Conservation (phyloP, 2,797 vertebrate species). For the Alosa sapidissima region DNA sequence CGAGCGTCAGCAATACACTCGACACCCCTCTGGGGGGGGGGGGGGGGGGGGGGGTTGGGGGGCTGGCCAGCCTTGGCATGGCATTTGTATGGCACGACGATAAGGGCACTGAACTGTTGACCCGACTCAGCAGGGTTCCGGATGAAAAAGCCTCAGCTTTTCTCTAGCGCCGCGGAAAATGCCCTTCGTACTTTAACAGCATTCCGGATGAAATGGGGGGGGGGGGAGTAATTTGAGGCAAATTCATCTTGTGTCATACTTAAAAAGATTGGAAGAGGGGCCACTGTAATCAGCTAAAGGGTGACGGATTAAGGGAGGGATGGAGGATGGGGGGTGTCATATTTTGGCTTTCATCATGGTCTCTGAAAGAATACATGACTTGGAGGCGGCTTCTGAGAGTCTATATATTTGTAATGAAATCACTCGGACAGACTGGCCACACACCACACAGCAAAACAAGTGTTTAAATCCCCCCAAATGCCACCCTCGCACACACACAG, state of each 20-base stretch:
- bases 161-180: not conserved
- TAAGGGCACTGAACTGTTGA: constrained; percentile 35
- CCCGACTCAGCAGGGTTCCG: constrained; percentile 17
- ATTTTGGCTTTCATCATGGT: constrained; percentile 42
- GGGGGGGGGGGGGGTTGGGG: too few relatives aligned
- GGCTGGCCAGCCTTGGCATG: not conserved
- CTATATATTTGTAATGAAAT: constrained; percentile 32
- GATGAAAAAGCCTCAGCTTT: constrained; percentile 30
- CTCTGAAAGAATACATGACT: not conserved
- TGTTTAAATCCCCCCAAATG: not conserved
- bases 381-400: constrained; percentile 15
- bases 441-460: constrained; percentile 11
- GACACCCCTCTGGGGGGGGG: not conserved
- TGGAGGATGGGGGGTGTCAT: not conserved
- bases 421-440: not conserved
- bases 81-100: not conserved
- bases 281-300: constrained; percentile 44
- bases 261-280: constrained; percentile 34
- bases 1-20: too few relatives aligned
- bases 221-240: constrained; percentile 21
- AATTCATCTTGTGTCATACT: constrained; percentile 18
- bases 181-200: not conserved
- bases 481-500: not conserved
- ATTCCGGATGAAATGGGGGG: not conserved
- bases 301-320: constrained; percentile 42